Base-by-base conservation (phyloP, 2,797 vertebrate species). In the Typhlichthys eigenmanni region DNA sequence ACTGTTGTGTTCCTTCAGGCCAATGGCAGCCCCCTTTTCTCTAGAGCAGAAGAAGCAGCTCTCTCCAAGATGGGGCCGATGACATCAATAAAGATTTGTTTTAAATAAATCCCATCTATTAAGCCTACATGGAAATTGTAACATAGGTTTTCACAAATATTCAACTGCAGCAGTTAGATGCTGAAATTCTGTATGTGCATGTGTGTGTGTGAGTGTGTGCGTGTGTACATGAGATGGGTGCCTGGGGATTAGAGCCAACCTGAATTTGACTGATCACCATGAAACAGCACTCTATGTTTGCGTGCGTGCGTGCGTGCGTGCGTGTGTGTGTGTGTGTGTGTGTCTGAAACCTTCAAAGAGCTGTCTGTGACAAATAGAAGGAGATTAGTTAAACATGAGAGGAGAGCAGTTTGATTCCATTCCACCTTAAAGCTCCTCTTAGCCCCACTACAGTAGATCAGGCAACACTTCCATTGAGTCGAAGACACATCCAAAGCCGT, bases 181-280 rank as follows among this genome's bases (percentile, higher is more conserved):
- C 24, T 29, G 24, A 29, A 29, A 29, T 29, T 29, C 24, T 38
- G 34, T 38, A 9, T 38, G 34, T 38, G 34, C 3, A 9, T 38
- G 34, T 38, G 34, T 34, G 32, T 34, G 32, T 38, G 5, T 38
- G 34, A 6, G 34, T 38, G 34, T 1, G 34, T 9, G 34, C 8
- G 1, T 43, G 8, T 10, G 38, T 43, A 4, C 2, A 4, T 9
- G 9, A 9, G 38, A 7, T 43, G 38, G 7, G 38, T 75, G 71
- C 74, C 54, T 0, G 46, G 85, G 87, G 84, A 87, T 90, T 90
- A 88, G 69, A 76, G 80, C 70, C 76, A 68, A 51, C 19, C 66
- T 87, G 89, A 89, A 68, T 82, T 84, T 89, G 86, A 90, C 72
- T 83, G 87, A 90, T 86, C 77, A 82, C 74, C 6, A 19, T 53